These are phyloP conservation scores for Zoanthus gigantus DNA, from an alignment of 92 coral and sea anemone species.

Conservation along the genomic window DNA sequence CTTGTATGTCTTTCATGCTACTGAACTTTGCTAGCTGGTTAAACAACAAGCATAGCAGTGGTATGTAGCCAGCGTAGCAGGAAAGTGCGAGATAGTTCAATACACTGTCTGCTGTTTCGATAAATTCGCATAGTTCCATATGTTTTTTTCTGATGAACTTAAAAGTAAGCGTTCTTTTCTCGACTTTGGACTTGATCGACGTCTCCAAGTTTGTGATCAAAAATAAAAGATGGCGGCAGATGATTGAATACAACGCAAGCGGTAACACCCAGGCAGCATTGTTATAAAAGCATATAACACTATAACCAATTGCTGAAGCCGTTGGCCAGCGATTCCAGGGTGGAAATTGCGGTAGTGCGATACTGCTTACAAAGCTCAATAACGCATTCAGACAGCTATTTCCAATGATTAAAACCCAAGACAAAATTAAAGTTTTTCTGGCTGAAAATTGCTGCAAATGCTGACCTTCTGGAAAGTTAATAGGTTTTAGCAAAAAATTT, in stretches of 20 bases:
- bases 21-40: conserved; percentile 18
- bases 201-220: conserved; percentile 11
- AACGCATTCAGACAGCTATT: not conserved
- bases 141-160: conserved; percentile 26
- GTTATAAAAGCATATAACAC: not conserved
- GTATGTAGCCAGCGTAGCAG: not conserved
- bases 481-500: not conserved
- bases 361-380: not conserved
- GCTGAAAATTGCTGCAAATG: not conserved
- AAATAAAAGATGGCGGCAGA: conserved; percentile 27
- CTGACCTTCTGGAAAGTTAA: not conserved
- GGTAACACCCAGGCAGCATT: conserved; percentile 30
- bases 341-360: not conserved
- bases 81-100: conserved; percentile 14
- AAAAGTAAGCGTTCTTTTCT: conserved; percentile 1
- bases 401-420: conserved; percentile 2
- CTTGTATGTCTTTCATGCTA: not conserved
- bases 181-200: not conserved
- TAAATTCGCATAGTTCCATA: conserved; percentile 1
- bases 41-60: conserved; percentile 23
- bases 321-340: conserved; percentile 35
- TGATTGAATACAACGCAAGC: conserved; percentile 5
- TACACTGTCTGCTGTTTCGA: conserved; percentile 25
- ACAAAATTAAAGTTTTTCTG: not conserved
- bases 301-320: not conserved